Evolutionary conservation across 92 coral and sea anemone species (phyloP).

Genomic region (Isaurus tuberculatus): DNA sequence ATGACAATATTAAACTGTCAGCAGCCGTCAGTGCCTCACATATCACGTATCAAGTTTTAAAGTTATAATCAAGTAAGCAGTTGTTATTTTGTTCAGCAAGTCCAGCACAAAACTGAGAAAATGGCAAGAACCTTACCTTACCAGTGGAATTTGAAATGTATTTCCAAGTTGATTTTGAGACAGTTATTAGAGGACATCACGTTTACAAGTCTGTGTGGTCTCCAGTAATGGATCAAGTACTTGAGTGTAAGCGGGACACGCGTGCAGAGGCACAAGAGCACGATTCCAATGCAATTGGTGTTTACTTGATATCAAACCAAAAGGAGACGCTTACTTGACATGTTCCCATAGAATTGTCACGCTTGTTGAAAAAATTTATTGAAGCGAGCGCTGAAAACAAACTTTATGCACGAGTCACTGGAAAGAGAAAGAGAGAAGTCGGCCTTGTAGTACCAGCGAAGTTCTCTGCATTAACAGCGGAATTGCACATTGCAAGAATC

Average conservation of each 20-base stretch:
- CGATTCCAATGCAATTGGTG: slow-evolving; percentile 46
- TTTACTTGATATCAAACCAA: slow-evolving; percentile 13
- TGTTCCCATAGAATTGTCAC: slow-evolving; percentile 40
- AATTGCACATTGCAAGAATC: slow-evolving; percentile 51
- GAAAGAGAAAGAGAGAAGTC: slow-evolving; percentile 54
- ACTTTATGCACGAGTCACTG: slow-evolving; percentile 42
- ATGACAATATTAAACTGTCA: slow-evolving; percentile 3
- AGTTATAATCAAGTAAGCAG: neutral
- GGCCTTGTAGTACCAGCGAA: slow-evolving; percentile 53
- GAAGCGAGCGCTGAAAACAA: slow-evolving; percentile 49
- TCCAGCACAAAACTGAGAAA: slow-evolving; percentile 16
- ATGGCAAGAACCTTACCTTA: slow-evolving; percentile 67
- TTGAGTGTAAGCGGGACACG: slow-evolving; percentile 36
- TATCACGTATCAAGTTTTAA: neutral
- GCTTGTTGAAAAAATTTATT: slow-evolving; percentile 46
- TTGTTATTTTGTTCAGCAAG: slow-evolving; percentile 7
- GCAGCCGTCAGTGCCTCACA: slow-evolving; percentile 7
- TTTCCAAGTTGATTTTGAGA: slow-evolving; percentile 60
- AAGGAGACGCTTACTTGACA: slow-evolving; percentile 25
- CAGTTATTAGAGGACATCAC: slow-evolving; percentile 46
- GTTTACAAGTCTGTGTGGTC: slow-evolving; percentile 51
- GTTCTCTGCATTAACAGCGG: slow-evolving; percentile 46
- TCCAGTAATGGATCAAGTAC: slow-evolving; percentile 40
- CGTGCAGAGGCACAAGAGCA: slow-evolving; percentile 49
- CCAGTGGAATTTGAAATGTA: slow-evolving; percentile 69